phyloP scores from a whole-genome alignment of 64 coral and sea anemone species.

The Montipora capricornis region DNA sequence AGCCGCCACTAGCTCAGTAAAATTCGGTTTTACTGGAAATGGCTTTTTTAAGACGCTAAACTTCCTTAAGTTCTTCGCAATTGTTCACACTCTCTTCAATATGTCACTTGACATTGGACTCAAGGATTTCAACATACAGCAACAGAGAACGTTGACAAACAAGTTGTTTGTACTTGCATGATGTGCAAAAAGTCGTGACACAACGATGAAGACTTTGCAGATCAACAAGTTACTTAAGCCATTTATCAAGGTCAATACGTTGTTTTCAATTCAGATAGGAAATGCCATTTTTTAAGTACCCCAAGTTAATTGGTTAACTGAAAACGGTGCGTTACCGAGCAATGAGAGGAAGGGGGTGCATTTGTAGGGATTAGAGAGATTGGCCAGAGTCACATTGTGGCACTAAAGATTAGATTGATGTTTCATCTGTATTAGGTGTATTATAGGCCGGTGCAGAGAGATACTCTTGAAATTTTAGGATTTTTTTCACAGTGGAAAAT shows the following conservation, averaged over 20 bases:
- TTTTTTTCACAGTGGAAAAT: background rate
- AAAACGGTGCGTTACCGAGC: too few species aligned
- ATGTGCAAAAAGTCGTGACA: background rate
- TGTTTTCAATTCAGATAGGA: conserved; percentile 38
- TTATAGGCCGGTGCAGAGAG: too few species aligned
- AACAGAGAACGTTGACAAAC: background rate
- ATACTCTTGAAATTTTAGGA: background rate
- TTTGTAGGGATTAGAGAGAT: background rate
- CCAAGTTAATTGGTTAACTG: background rate
- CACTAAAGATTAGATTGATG: background rate
- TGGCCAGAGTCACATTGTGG: background rate
- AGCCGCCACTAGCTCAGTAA: background rate
- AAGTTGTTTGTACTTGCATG: conserved; percentile 29
- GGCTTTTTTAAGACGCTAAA: background rate
- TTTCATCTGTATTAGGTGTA: background rate
- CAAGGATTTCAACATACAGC: background rate
- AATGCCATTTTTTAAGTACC: conserved; percentile 17
- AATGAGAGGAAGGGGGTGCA: background rate
- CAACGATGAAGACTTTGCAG: conserved; percentile 31
- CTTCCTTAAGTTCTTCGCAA: background rate
- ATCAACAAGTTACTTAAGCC: conserved; percentile 37
- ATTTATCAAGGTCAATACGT: conserved; percentile 28
- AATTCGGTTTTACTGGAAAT: background rate
- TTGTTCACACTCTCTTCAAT: background rate
- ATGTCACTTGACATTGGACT: background rate